Percentiles rank a stretch among this genome's conserved stretches.
Conservation (phyloP, 2,888 invertebrate genomes). For the Helobdella robusta region DNA sequence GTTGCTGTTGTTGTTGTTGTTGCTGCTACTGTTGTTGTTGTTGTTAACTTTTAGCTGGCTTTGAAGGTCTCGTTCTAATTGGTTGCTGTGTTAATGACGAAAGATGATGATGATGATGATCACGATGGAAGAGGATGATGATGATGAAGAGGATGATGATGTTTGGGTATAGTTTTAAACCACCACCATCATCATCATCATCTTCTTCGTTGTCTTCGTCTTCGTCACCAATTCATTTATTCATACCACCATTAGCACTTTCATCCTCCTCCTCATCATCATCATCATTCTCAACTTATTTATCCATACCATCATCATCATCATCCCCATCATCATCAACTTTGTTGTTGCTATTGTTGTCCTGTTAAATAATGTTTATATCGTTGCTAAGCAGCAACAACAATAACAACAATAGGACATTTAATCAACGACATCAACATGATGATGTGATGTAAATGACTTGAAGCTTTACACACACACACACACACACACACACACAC, state of each 20-base stretch:
- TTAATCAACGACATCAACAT: too few relatives aligned
- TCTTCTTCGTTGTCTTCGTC: background rate
- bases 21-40: constrained; percentile 3
- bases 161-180: background rate
- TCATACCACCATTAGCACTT: background rate
- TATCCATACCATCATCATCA: background rate
- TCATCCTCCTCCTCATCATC: background rate
- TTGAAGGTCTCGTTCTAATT: constrained; percentile 18
- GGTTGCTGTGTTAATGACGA: background rate
- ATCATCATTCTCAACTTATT: background rate
- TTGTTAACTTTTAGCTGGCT: background rate
- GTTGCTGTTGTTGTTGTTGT: too few relatives aligned
- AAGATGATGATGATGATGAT: constrained; percentile 19
- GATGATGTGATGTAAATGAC: too few relatives aligned
- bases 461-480: too few relatives aligned
- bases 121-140: background rate
- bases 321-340: background rate
- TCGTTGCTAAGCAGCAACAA: background rate
- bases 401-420: background rate
- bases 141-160: constrained; percentile 9
- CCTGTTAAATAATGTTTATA: background rate
- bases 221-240: background rate
- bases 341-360: background rate
- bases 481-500: constrained; percentile 1
- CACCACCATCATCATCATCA: background rate